Evolutionary conservation across 2,888 invertebrate genomes (phyloP).

Genomic region (Idaea straminata): DNA sequence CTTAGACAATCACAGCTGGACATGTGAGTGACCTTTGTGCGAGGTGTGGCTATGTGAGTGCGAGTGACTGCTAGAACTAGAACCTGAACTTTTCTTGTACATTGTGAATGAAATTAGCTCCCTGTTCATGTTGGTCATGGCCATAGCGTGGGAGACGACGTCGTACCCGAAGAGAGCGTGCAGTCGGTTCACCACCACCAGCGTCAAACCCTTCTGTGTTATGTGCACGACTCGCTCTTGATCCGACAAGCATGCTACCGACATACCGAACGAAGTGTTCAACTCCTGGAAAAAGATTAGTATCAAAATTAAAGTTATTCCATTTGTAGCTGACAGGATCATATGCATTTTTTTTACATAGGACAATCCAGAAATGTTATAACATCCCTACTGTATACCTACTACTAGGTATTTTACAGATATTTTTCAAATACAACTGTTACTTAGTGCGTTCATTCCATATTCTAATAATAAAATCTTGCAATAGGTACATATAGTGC

Average conservation of each 20-base stretch:
- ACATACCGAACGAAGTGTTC: conserved; percentile 61
- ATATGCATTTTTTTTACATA: too few relatives aligned
- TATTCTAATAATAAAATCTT: neutral
- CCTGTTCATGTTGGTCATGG: conserved; percentile 73
- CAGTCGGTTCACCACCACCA: conserved; percentile 69
- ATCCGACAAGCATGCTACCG: conserved; percentile 56
- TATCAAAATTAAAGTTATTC: too few relatives aligned
- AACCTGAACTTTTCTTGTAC: conserved; percentile 66
- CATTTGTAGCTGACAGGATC: too few relatives aligned
- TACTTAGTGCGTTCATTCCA: too few relatives aligned
- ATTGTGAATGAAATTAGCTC: conserved; percentile 73
- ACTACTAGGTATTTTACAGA: neutral
- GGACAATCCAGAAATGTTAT: too few relatives aligned
- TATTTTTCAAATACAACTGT: neutral
- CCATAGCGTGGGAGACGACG: conserved; percentile 74
- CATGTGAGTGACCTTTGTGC: conserved; percentile 49
- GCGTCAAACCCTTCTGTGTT: conserved; percentile 66
- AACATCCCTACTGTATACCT: neutral
- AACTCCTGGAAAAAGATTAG: conserved; percentile 54
- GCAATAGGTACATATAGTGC: neutral
- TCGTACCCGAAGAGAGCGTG: conserved; percentile 74
- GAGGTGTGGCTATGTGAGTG: conserved; percentile 47
- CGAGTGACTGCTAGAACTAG: conserved; percentile 33
- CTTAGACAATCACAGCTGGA: conserved; percentile 47
- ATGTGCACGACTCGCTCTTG: conserved; percentile 61